Evolutionary conservation across 2,888 invertebrate species (phyloP).

Genomic region (Lottia gigantea): DNA sequence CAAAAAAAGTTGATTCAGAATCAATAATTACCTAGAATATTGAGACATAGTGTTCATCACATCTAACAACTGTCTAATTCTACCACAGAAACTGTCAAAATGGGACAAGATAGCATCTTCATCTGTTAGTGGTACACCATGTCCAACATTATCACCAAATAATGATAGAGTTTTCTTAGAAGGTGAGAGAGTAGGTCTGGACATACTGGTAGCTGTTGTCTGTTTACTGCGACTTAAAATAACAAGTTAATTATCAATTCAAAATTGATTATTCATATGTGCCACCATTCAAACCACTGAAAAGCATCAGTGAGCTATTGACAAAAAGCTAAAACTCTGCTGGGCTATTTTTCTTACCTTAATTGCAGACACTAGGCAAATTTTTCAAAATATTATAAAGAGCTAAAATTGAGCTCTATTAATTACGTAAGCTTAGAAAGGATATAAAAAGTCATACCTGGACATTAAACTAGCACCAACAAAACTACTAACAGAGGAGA

Average conservation of each 20-base stretch:
- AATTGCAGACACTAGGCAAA: too few species aligned
- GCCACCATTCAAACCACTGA: background rate
- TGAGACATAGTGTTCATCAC: conserved; percentile 64
- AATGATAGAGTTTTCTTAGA: conserved; percentile 47
- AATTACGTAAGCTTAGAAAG: too few species aligned
- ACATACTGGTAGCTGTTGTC: conserved; percentile 37
- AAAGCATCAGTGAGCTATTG: background rate
- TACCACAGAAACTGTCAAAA: conserved; percentile 61
- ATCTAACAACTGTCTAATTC: conserved; percentile 64
- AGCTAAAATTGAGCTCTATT: too few species aligned
- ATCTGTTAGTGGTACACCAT: conserved; percentile 64
- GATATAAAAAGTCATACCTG: conserved; percentile 4
- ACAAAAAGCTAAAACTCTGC: too few species aligned
- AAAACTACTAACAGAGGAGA: conserved; percentile 63
- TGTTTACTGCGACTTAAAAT: conserved; percentile 12
- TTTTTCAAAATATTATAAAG: too few species aligned
- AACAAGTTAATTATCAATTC: too few species aligned
- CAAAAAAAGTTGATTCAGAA: too few species aligned
- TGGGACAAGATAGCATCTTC: conserved; percentile 65
- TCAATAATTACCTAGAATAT: conserved; percentile 56
- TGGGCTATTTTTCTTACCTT: too few species aligned
- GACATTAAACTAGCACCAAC: conserved; percentile 32
- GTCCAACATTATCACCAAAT: conserved; percentile 43
- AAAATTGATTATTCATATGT: too few species aligned
- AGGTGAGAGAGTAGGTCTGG: conserved; percentile 38